These are phyloP conservation scores for Paelopatides confundens DNA, from an alignment of 53 echinoderm and acorn worm species.

Conservation along the genomic window DNA sequence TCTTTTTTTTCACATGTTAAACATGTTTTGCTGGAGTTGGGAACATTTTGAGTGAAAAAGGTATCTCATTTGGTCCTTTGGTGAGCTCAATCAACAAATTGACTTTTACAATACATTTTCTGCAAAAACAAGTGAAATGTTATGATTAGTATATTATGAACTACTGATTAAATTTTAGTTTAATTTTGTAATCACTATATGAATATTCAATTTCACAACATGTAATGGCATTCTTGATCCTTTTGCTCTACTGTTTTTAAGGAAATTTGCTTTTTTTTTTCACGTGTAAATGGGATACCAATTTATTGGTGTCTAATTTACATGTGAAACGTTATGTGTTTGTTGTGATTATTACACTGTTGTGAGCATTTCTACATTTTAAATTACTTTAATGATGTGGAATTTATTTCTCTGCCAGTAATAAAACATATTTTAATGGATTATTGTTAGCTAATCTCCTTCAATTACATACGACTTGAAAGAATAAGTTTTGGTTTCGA, in stretches of 20 bases:
- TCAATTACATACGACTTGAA: neutral
- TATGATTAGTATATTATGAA: too few species aligned
- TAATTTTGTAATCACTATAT: neutral
- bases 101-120: too few species aligned
- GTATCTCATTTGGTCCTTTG: too few species aligned
- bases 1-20: too few species aligned
- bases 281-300: conserved; percentile 20
- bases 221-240: neutral
- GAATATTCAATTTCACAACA: neutral
- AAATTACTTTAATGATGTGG: too few species aligned
- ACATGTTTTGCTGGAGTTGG: too few species aligned
- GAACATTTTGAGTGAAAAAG: too few species aligned
- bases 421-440: neutral
- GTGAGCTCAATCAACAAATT: too few species aligned
- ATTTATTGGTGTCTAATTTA: neutral
- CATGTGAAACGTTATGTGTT: neutral
- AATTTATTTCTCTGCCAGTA: neutral
- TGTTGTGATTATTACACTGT: neutral
- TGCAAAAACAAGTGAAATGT: too few species aligned
- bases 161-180: too few species aligned
- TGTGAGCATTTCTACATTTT: neutral
- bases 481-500: neutral
- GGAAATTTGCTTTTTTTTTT: neutral
- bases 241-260: neutral
- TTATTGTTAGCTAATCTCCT: neutral